Evolutionary conservation across 2,888 invertebrate genomes (phyloP), one percentile per base, ranked within the genome.

Genomic region (Pteria penguin): DNA sequence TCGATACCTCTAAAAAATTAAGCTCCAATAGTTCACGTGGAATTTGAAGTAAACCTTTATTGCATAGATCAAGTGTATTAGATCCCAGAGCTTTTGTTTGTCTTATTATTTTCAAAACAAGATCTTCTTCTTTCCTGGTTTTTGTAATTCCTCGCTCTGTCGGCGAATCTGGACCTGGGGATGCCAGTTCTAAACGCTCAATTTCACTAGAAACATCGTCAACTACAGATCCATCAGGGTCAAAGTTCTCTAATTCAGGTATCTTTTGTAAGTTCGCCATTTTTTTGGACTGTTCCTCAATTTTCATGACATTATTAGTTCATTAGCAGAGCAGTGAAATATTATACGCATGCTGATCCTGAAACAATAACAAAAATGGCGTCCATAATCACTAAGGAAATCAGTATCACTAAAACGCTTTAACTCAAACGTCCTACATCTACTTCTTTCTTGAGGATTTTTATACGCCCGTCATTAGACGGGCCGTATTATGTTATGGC

Each of bases 11-110:
- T 55, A 90, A 60, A 57, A 86, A 78, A 71, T 84, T 81, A 78
- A 90, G 81, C 72, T 87, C 83, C 57, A 88, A 76, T 22, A 90
- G 72, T 81, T 88, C 88, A 18, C 84, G 81, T 45, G 90, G 90
- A 71, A 90, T 81, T 45, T 83, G 79, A 18, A 82, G 68, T 32
- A 90, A 72, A 32, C 85, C 82, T 79, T 85, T 88, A 60, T 83
- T 79, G 63, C 87, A 84, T 11, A 90, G 78, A 79, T 90, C 90
- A 18, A 90, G 52, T 2, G 88, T 86, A 67, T 85, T 86, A 26
- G 88, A 75, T 2, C 86, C 83, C 5, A 85, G 73, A 2, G 81
- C 82, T 66, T 81, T 80, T 18, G 86, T 79, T 72, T 85, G 82
- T 66, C 82, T 79, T 33, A 90, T 89, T 24, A 85, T 60, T 66